Evolutionary conservation across 1,140 invertebrate species (phyloP).

Genomic region (Trachelipus rathkii): DNA sequence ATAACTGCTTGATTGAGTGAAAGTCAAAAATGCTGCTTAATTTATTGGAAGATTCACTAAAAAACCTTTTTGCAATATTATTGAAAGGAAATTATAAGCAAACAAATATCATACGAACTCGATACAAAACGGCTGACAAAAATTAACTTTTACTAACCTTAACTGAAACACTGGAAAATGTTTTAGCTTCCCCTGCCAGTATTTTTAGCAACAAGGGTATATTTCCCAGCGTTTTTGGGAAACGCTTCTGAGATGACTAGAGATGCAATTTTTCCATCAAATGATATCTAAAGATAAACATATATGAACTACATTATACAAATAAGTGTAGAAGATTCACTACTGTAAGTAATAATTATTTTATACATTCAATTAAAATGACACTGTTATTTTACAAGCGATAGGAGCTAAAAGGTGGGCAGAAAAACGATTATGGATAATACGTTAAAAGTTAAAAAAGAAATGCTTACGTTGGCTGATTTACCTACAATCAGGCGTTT

Average conservation of each 20-base stretch:
- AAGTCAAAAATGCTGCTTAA: too few relatives aligned
- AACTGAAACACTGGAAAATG: conserved; percentile 63
- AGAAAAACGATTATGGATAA: too few relatives aligned
- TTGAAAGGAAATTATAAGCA: background rate
- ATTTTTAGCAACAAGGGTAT: conserved; percentile 62
- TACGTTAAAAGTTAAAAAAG: too few relatives aligned
- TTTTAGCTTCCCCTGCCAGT: conserved; percentile 61
- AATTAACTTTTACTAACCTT: conserved; percentile 50
- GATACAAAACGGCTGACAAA: background rate
- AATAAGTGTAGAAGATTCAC: too few relatives aligned
- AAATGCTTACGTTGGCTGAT: conserved; percentile 39
- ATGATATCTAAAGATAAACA: conserved; percentile 33
- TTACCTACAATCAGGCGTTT: conserved; percentile 55
- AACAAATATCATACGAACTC: background rate
- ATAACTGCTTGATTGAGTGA: too few relatives aligned
- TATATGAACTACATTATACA: too few relatives aligned
- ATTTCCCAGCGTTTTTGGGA: conserved; percentile 66
- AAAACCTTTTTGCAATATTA: too few relatives aligned
- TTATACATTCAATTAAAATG: too few relatives aligned
- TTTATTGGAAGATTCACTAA: too few relatives aligned
- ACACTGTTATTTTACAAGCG: too few relatives aligned
- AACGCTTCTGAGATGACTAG: conserved; percentile 65
- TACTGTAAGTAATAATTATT: too few relatives aligned
- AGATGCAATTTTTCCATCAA: conserved; percentile 52
- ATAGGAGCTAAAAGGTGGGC: too few relatives aligned